Conservation (phyloP, 1,140 invertebrate genomes). For the Mizuhopecten yessoensis region DNA sequence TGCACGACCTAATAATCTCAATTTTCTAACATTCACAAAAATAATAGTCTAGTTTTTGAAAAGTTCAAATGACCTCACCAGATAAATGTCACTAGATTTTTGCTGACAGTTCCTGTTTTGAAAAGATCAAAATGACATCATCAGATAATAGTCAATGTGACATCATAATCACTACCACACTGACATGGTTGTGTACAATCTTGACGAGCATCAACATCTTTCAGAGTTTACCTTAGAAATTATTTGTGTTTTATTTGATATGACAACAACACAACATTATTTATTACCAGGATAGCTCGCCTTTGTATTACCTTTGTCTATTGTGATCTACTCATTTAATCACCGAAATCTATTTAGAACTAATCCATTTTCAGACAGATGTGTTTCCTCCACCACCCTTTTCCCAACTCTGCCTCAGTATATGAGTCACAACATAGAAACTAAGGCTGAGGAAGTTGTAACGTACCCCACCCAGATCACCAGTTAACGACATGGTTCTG, state of each 20-base stretch:
- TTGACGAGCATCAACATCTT: neutral
- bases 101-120: too few relatives aligned
- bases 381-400: neutral
- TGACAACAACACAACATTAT: neutral
- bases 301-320: neutral
- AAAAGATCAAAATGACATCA: neutral
- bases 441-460: neutral
- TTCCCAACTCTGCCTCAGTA: neutral
- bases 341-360: neutral
- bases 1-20: neutral
- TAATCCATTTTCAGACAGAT: neutral
- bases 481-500: neutral
- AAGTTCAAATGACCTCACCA: neutral
- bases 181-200: neutral
- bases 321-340: neutral
- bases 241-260: neutral
- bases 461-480: neutral
- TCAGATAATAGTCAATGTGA: neutral
- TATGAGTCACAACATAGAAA: neutral
- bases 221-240: too few relatives aligned
- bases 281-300: neutral
- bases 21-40: neutral
- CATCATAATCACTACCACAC: neutral
- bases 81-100: too few relatives aligned
- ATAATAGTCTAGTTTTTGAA: neutral